A percentile compares a stretch with the other conserved stretches of the same genome.
Conservation (phyloP, 2,888 invertebrate species). For the Dolomedes plantarius region DNA sequence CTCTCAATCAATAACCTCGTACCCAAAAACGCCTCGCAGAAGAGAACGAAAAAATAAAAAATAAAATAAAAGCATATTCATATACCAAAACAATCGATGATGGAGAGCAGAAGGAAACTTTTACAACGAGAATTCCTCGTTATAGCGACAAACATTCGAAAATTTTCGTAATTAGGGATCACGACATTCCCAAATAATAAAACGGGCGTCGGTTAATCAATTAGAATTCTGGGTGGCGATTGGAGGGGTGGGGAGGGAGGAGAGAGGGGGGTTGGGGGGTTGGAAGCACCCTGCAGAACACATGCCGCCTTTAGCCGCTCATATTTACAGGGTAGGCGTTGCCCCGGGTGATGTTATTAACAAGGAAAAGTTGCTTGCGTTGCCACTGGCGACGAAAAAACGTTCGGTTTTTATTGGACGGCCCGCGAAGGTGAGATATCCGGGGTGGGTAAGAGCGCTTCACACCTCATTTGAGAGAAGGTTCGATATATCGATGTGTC, state of each 20-base stretch:
- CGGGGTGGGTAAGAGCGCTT: background rate
- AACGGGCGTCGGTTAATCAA: conserved; percentile 49
- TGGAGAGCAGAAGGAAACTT: no score
- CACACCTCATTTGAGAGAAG: background rate
- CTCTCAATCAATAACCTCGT: conserved; percentile 34
- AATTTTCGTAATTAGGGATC: conserved; percentile 16
- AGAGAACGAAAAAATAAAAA: background rate
- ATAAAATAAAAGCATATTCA: background rate
- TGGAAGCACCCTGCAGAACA: conserved; percentile 21
- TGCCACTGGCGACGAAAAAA: conserved; percentile 4
- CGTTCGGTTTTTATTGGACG: background rate
- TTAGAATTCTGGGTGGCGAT: conserved; percentile 28
- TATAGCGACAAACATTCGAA: background rate
- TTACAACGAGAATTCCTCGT: no score
- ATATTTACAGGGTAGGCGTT: conserved; percentile 69
- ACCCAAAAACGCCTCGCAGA: background rate
- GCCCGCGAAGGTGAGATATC: background rate
- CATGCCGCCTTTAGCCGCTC: conserved; percentile 26
- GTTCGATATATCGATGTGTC: no score
- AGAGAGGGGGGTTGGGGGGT: no score
- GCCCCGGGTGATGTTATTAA: conserved; percentile 65
- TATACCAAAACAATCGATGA: no score
- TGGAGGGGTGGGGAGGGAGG: no score
- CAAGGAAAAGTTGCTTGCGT: conserved; percentile 48
- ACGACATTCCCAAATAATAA: conserved; percentile 7